Base-by-base conservation (phyloP, 30 jellyfish, hydroid and myxozoan genomes). In the Aurelia coerulea region DNA sequence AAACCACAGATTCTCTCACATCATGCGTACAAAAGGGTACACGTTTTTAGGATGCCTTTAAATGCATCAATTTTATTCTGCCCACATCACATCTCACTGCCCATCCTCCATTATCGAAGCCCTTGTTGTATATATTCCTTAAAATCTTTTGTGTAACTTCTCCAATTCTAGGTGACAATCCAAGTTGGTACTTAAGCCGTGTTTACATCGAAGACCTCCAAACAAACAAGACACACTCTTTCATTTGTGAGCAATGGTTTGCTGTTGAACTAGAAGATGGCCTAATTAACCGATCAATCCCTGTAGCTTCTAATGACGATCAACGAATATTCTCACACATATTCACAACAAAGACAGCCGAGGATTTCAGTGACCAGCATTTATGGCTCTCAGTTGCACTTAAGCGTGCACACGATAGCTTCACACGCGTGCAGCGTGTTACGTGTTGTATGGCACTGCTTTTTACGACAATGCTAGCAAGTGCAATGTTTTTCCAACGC, bases 401-500 rank as follows among this genome's bases (percentile, higher is more conserved):
- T 81, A 87, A 78, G 68, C 89, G 96, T 51, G 90, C 98, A 29
- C 93, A 91, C 89, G 88, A 79, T 71, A 71, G 74, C 33, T 91
- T 91, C 70, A 78, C 98, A 60, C 92, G 95, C 58, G 98, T 85
- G 80, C 96, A 86, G 54, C 88, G 98, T 17, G 73, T 85, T 12
- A 83, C 98, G 60, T 78, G 94, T 64, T 91, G 98, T 73, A 56
- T 86, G 65, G 73, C 87, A 31, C 81, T 91, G 9, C 86, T 91
- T 17, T 85, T 70, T 83, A 66, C 85, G 59, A 79, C 96, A 17
- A 91, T 91, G 98, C 62, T 91, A 33, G 81, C 98, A 17, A 91
- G 91, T 64, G 98, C 98, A 0, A 91, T 91, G 98, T 91, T 91
- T 56, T 91, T 81, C 72, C 94, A 93, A 46, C 84, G 83, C 17